These are phyloP conservation scores for Ivindomyrus marchei DNA, from an alignment of 2,113 vertebrate genomes.

Conservation along the genomic window DNA sequence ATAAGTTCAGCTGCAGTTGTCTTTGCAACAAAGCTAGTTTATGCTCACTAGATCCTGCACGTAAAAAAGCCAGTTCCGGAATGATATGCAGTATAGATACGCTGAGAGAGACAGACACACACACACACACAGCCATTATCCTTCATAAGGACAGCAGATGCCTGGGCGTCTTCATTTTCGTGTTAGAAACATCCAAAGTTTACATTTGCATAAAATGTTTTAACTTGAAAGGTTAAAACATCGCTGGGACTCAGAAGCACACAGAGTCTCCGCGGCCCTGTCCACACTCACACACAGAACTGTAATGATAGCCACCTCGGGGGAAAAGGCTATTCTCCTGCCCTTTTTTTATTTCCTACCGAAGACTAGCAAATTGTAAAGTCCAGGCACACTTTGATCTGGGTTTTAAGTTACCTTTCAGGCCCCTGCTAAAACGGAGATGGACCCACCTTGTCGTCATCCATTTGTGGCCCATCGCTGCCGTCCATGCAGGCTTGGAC, in stretches of 20 bases:
- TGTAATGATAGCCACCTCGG: background rate
- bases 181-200: background rate
- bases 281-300: background rate
- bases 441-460: background rate
- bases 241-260: background rate
- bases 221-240: background rate
- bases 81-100: background rate
- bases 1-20: background rate
- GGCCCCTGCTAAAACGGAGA: background rate
- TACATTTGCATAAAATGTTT: conserved; percentile 6
- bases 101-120: background rate
- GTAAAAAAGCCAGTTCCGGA: background rate
- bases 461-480: background rate
- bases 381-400: background rate
- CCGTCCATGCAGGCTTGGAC: background rate
- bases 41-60: background rate
- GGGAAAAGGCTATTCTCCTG: background rate
- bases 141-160: background rate
- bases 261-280: background rate
- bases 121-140: background rate
- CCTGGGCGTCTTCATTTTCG: background rate
- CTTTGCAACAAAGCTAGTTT: background rate
- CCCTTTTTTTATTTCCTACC: background rate
- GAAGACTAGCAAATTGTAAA: background rate
- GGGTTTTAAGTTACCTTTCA: background rate